Conservation (phyloP, 1,140 invertebrate species). For the Trichonephila clavipes region DNA sequence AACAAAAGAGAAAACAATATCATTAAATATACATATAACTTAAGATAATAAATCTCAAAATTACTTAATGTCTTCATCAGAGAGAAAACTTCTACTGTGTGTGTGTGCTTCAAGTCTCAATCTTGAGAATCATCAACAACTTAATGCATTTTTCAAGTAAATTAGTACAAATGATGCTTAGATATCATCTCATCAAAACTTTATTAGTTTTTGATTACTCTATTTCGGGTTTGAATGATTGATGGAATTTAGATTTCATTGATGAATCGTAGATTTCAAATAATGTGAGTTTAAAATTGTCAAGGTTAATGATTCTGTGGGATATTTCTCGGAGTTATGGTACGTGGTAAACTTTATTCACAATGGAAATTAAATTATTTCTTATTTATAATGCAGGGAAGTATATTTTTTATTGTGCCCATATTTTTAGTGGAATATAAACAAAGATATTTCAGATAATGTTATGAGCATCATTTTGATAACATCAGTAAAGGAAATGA, state of each 20-base stretch:
- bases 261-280: background rate
- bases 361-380: too few relatives aligned
- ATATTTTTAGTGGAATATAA: too few relatives aligned
- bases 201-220: background rate
- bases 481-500: too few relatives aligned
- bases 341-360: background rate
- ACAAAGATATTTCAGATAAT: too few relatives aligned
- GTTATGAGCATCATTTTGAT: too few relatives aligned
- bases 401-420: too few relatives aligned
- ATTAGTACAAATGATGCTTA: background rate
- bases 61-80: background rate
- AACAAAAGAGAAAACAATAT: too few relatives aligned
- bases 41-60: background rate
- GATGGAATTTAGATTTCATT: background rate
- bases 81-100: too few relatives aligned
- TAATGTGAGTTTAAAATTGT: background rate
- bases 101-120: background rate
- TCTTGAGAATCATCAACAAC: background rate
- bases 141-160: background rate
- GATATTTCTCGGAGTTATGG: background rate
- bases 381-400: too few relatives aligned
- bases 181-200: background rate
- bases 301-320: background rate
- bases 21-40: too few relatives aligned
- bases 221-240: background rate